These are phyloP conservation scores for Schizopygopsis malacanthus DNA, from an alignment of 2,797 vertebrate genomes.

Conservation along the genomic window DNA sequence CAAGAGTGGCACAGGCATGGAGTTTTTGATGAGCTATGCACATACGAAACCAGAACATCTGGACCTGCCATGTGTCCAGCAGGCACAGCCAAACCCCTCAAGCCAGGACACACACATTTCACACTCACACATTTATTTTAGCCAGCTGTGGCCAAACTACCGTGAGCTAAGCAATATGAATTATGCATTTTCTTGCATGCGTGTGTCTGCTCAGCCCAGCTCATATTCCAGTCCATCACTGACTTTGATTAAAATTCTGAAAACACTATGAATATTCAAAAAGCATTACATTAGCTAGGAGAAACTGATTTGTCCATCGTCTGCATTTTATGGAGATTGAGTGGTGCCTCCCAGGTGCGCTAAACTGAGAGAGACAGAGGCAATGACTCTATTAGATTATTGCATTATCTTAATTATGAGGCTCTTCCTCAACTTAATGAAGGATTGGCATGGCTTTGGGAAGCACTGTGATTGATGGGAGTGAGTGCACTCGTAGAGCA, in stretches of 20 bases:
- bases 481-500: constrained; percentile 54
- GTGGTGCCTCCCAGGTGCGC: constrained; percentile 81
- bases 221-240: constrained; percentile 60
- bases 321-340: constrained; percentile 85
- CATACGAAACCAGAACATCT: constrained; percentile 87
- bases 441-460: constrained; percentile 75
- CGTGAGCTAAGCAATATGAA: constrained; percentile 77
- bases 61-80: constrained; percentile 86
- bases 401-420: constrained; percentile 81
- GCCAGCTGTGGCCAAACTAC: constrained; percentile 76
- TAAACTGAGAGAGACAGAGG: constrained; percentile 71
- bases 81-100: constrained; percentile 78
- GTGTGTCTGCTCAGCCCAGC: constrained; percentile 51
- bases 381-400: constrained; percentile 76
- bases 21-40: constrained; percentile 86
- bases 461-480: constrained; percentile 72
- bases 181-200: constrained; percentile 81
- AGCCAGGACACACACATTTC: constrained; percentile 67
- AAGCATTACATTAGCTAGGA: constrained; percentile 74
- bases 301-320: constrained; percentile 88
- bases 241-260: constrained; percentile 89
- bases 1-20: constrained; percentile 73
- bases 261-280: constrained; percentile 87
- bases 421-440: constrained; percentile 80
- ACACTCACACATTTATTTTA: constrained; percentile 52